Base-by-base conservation (phyloP, 2,888 invertebrate species). In the Diarsia brunnea region DNA sequence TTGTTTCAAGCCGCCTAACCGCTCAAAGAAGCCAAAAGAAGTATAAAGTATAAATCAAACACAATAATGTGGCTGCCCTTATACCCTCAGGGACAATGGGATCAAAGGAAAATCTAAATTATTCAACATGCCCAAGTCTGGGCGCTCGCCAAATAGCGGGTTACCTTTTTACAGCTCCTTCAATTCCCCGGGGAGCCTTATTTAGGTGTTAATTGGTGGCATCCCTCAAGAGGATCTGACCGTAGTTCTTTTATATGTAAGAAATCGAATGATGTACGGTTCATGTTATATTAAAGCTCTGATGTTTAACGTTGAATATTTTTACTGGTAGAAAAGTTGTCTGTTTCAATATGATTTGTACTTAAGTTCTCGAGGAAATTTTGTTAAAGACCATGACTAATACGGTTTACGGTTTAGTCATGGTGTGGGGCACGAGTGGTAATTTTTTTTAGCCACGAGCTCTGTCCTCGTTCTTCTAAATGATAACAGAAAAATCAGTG, bases 31-130 rank as follows among this genome's bases (percentile, higher is more conserved):
- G 75, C 69, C 66, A 67, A 78, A 81, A 83, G 78, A 85, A 82
- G 83, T 85, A 79, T 77, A 82, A 83, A 84, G 78, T 86, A 88
- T 87, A 88, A 88, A 88, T 88, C 88, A 89, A 89, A 89, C 82
- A 87, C 86, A 88, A 85, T 88, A 89, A 89, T 86, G 83, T 83
- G 86, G 86, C 84, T 84, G 81, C 84, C 86, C 84, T 87, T 78
- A 84, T 82, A 79, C 86, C 89, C 89, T 82, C 75, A 81, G 90
- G 89, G 85, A 87, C 85, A 86, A 85, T 82, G 88, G 89, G 91
- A 89, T 91, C 91, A 91, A 91, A 91, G 88, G 88, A 87, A 86
- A 86, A 87, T 85, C 88, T 88, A 89, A 91, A 91, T 91, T 90
- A 90, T 90, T 90, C 86, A 89, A 87, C 89, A 85, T 85, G 85